These are phyloP conservation scores for Ligdia adustata DNA, from an alignment of 2,888 invertebrate genomes.

Conservation along the genomic window DNA sequence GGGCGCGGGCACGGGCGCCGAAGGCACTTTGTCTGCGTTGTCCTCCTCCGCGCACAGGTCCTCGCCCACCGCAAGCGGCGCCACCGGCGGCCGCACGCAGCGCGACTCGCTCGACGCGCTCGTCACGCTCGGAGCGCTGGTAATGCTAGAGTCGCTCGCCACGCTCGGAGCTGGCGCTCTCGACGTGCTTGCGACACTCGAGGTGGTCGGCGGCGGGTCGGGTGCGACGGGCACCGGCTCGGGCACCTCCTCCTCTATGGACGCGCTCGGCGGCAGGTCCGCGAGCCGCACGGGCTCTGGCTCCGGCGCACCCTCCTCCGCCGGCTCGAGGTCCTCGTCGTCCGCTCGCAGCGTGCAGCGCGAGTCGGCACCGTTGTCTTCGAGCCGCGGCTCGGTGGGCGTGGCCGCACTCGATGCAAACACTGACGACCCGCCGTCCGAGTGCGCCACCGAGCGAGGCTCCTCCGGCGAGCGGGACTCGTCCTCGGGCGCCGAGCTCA, in stretches of 20 bases:
- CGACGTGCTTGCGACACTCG: background rate
- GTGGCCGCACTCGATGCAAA: conserved; percentile 74
- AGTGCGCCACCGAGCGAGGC: conserved; percentile 61
- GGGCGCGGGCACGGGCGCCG: conserved; percentile 43
- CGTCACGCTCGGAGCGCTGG: background rate
- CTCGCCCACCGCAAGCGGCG: conserved; percentile 88
- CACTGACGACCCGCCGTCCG: conserved; percentile 75
- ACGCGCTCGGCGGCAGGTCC: conserved; percentile 45
- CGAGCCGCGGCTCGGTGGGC: conserved; percentile 61
- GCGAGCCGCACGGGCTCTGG: conserved; percentile 49
- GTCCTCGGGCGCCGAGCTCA: conserved; percentile 88
- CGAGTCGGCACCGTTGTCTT: conserved; percentile 40
- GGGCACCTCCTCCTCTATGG: conserved; percentile 34
- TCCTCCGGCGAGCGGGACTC: conserved; percentile 51
- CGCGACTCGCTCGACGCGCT: background rate
- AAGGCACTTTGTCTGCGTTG: conserved; percentile 82
- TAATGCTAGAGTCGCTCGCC: background rate
- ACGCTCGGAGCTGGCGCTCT: background rate
- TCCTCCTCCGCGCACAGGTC: conserved; percentile 88
- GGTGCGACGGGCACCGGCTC: conserved; percentile 22
- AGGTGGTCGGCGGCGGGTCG: background rate
- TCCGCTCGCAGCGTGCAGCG: conserved; percentile 27
- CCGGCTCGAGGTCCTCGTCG: conserved; percentile 53
- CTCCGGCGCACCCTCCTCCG: conserved; percentile 56
- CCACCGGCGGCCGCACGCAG: conserved; percentile 59